Evolutionary conservation across 2,113 vertebrate genomes (phyloP).

Genomic region (Pithys albifrons): DNA sequence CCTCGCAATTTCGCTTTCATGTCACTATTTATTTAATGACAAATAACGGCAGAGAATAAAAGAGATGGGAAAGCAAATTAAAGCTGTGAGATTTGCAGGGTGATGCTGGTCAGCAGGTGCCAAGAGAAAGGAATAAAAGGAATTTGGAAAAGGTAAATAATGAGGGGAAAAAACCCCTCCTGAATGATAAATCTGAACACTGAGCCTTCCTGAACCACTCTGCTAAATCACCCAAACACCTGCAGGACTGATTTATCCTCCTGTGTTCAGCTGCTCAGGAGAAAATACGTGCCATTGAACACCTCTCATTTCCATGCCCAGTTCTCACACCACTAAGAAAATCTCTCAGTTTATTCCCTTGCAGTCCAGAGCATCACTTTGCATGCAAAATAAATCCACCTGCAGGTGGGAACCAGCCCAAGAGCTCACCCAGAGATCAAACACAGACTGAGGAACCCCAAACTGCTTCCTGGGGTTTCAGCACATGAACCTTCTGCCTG

Average conservation of each 20-base stretch:
- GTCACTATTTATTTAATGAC: constrained; percentile 44
- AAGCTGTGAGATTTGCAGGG: background rate
- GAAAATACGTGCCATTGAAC: background rate
- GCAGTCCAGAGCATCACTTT: background rate
- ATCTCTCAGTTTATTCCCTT: background rate
- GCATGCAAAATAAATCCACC: background rate
- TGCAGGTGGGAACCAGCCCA: background rate
- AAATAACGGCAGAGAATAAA: constrained; percentile 20
- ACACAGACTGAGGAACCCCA: background rate
- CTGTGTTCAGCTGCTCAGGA: background rate
- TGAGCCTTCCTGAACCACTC: background rate
- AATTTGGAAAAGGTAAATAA: background rate
- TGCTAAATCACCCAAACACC: background rate
- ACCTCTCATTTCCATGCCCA: background rate
- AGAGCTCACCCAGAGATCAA: background rate
- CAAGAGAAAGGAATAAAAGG: background rate
- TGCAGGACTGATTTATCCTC: background rate
- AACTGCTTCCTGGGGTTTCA: background rate
- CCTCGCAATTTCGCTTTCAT: constrained; percentile 33
- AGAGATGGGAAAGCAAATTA: constrained; percentile 12
- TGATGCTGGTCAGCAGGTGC: constrained; percentile 18
- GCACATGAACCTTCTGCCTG: background rate
- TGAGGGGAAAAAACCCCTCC: background rate
- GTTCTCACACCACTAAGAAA: background rate
- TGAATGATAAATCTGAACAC: background rate